These are phyloP conservation scores for Masticophis lateralis DNA, from an alignment of 2,797 vertebrate genomes.

Conservation along the genomic window DNA sequence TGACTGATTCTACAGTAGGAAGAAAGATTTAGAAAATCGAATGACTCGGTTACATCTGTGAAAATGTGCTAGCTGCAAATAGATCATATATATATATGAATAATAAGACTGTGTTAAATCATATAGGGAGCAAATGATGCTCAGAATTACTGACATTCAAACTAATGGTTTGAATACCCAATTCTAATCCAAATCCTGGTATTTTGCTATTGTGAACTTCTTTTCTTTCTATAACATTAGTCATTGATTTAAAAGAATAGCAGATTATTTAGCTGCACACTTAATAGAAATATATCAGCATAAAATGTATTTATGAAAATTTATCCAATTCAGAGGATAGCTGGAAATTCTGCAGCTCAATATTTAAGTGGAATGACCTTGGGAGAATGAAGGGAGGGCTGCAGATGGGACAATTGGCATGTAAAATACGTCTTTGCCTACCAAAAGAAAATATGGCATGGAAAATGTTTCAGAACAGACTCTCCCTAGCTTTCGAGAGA, in stretches of 20 bases:
- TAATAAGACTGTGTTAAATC: not conserved
- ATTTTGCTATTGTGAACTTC: not conserved
- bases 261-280: not conserved
- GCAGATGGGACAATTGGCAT: not conserved
- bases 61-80: not conserved
- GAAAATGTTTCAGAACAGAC: not conserved
- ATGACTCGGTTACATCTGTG: slow-evolving; percentile 4
- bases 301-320: not conserved
- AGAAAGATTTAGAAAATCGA: not conserved
- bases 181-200: not conserved
- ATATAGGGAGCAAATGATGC: not conserved
- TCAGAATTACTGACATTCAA: not conserved
- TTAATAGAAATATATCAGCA: not conserved
- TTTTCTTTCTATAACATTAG: not conserved
- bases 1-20: not conserved
- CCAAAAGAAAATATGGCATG: not conserved
- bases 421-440: not conserved
- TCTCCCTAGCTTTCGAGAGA: not conserved
- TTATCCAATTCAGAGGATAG: not conserved
- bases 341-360: not conserved
- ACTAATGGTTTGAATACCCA: not conserved
- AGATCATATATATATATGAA: not conserved
- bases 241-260: not conserved
- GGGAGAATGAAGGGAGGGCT: not conserved
- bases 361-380: not conserved